Conservation (phyloP, 2,888 invertebrate genomes). For the Pomacea canaliculata region DNA sequence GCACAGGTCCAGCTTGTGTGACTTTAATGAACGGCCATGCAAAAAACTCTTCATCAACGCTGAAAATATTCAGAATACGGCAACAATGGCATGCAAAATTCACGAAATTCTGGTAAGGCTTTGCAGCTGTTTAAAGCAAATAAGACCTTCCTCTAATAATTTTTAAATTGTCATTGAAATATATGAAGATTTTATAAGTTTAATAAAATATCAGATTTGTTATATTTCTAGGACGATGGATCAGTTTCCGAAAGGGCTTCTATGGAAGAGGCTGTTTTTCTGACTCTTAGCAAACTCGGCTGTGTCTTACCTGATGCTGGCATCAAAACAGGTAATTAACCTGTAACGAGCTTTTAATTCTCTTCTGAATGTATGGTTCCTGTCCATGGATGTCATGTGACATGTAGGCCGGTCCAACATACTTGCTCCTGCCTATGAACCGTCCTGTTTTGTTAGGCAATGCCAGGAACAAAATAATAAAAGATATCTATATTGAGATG, state of each 20-base stretch:
- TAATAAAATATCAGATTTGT: too few relatives aligned
- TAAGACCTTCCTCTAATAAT: background rate
- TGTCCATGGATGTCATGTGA: too few relatives aligned
- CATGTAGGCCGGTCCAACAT: too few relatives aligned
- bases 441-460: too few relatives aligned
- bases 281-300: background rate
- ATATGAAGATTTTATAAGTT: too few relatives aligned
- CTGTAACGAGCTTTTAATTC: too few relatives aligned
- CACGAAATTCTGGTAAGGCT: constrained; percentile 16
- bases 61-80: constrained; percentile 10
- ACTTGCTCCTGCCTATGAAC: too few relatives aligned
- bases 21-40: constrained; percentile 16
- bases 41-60: constrained; percentile 6
- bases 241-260: background rate
- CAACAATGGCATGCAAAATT: constrained; percentile 13
- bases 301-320: background rate
- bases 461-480: too few relatives aligned
- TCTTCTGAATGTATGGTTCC: too few relatives aligned
- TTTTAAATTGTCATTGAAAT: too few relatives aligned
- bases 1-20: constrained; percentile 15
- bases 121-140: background rate
- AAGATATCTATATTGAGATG: too few relatives aligned
- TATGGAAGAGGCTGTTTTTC: background rate
- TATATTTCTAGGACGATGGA: too few relatives aligned
- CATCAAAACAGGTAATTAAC: background rate